phyloP scores from a whole-genome alignment of 2,888 invertebrate genomes.

The Stictocephala bisonia region DNA sequence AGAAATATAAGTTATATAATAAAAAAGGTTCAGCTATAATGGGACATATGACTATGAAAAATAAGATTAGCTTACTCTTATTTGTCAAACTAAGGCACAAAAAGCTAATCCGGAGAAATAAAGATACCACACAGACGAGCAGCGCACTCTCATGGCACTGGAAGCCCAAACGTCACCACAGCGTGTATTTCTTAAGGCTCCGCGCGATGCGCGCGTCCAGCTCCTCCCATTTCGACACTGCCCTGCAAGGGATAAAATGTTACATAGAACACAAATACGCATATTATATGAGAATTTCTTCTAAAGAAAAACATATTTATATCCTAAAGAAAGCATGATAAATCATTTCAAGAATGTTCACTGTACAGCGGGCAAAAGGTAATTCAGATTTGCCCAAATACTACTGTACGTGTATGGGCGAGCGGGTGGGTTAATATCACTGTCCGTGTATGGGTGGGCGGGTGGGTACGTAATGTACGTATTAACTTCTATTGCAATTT shows the following conservation, averaged over 20 bases:
- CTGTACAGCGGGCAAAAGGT: too few relatives aligned
- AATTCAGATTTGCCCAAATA: too few relatives aligned
- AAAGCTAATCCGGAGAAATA: neutral
- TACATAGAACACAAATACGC: too few relatives aligned
- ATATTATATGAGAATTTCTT: too few relatives aligned
- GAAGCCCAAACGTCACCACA: slow-evolving; percentile 45
- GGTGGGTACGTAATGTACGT: too few relatives aligned
- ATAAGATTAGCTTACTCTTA: slow-evolving; percentile 6
- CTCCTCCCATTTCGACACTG: slow-evolving; percentile 50
- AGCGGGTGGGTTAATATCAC: too few relatives aligned
- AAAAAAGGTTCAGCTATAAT: slow-evolving; percentile 2
- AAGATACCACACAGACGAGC: slow-evolving; percentile 23
- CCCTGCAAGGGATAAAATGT: slow-evolving; percentile 31
- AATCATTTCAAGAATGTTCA: too few relatives aligned
- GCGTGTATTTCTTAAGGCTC: slow-evolving; percentile 48
- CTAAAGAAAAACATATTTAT: too few relatives aligned
- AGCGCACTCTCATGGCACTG: slow-evolving; percentile 9
- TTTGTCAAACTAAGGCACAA: slow-evolving; percentile 37
- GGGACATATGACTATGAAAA: neutral
- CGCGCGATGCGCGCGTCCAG: slow-evolving; percentile 48
- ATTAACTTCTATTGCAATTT: too few relatives aligned
- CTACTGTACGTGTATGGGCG: too few relatives aligned
- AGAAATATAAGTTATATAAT: neutral
- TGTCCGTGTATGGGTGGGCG: too few relatives aligned
- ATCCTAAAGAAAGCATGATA: too few relatives aligned